Percentiles rank a stretch among this genome's conserved stretches.
phyloP scores from a whole-genome alignment of 2,888 invertebrate genomes.

The Neelides folsomi region DNA sequence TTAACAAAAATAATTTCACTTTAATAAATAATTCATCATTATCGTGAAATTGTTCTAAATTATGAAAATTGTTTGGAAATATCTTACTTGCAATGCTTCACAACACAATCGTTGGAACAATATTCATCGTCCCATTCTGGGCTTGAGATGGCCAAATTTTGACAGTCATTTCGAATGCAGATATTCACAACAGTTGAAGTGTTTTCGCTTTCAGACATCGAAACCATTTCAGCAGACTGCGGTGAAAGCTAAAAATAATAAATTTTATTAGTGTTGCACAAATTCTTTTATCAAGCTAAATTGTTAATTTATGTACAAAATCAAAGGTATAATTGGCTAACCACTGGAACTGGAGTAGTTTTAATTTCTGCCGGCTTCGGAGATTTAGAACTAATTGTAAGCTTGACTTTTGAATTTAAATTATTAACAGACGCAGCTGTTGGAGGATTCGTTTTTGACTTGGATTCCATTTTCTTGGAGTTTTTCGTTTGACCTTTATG shows the following conservation, averaged over 20 bases:
- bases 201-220: conserved; percentile 35
- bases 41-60: neutral
- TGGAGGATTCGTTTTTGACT: conserved; percentile 14
- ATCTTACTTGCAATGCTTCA: conserved; percentile 75
- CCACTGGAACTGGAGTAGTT: too few species aligned
- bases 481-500: too few species aligned
- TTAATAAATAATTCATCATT: neutral
- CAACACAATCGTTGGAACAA: conserved; percentile 93
- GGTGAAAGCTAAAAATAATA: too few species aligned
- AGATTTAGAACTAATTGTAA: too few species aligned
- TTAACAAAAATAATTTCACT: conserved; percentile 3
- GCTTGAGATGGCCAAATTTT: conserved; percentile 77
- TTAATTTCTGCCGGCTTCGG: too few species aligned
- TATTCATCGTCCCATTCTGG: conserved; percentile 94
- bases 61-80: neutral
- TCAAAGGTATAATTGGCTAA: too few species aligned
- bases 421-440: too few species aligned
- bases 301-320: too few species aligned
- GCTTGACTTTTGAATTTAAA: too few species aligned
- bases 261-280: too few species aligned
- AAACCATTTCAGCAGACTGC: conserved; percentile 5
- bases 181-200: conserved; percentile 41
- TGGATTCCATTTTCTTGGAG: too few species aligned
- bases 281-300: too few species aligned
- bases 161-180: conserved; percentile 79